Evolutionary conservation across 2,797 vertebrate species (phyloP), one percentile per base, ranked within the genome.

Genomic region (Anguilla megastoma): DNA sequence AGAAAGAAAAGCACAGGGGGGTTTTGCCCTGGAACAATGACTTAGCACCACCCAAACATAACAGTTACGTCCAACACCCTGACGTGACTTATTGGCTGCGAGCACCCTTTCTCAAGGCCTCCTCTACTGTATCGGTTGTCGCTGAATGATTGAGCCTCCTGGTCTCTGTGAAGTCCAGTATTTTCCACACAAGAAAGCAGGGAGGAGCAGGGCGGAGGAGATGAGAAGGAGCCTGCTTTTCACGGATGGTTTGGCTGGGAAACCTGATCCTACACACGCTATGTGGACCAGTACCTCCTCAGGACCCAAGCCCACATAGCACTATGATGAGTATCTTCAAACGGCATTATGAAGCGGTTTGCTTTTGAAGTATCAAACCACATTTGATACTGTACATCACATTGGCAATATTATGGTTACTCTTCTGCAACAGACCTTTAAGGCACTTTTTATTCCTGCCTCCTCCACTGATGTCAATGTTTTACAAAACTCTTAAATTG

Each of bases 11-110:
- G 45, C 82, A n/a, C 87, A 87, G 36, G 41, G 52, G 50, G 79
- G 82, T 56, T 27, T 52, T 84, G 54, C 18, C 71, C 82, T 85
- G 87, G 82, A 83, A 88, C 82, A 88, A 88, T 88, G 85, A 85
- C 63, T 14, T 18, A 24, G 82, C 27, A 71, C 63, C 80, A 41
- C 21, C 82, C 82, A 56, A 50, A 33, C 82, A 56, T 63, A 56
- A 88, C 60, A 74, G 45, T 85, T 50, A 48, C 33, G 36, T 82
- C 87, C 80, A 84, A n/a, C 45, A 85, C 36, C 48, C 27, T 60
- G 45, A 84, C n/a, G 52, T 87, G 87, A 87, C 24, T 52, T 87
- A 54, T 82, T 50, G 85, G 56, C 36, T 45, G 48, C 10, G 6
- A 52, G 52, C 45, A 54, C 48, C 48, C 45, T 56, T 82, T 83